Conservation (phyloP, 2,113 vertebrate genomes). For the Megaceryle maxima region DNA sequence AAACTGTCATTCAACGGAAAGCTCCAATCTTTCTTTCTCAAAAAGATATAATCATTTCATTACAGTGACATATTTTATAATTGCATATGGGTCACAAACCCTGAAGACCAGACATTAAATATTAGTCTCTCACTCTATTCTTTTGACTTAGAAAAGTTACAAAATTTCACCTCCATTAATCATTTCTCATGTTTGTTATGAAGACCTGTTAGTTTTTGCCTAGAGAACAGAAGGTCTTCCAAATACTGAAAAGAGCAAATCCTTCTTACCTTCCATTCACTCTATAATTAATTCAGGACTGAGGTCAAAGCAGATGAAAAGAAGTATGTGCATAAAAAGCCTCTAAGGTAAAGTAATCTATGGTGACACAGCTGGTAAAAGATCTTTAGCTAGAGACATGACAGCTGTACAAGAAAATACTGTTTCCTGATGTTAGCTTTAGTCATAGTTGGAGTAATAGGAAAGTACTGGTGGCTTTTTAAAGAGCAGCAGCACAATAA, state of each 20-base stretch:
- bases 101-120: background rate
- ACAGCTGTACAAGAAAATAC: background rate
- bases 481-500: background rate
- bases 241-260: background rate
- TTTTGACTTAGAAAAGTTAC: background rate
- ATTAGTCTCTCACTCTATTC: background rate
- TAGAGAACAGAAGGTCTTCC: background rate
- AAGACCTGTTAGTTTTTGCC: background rate
- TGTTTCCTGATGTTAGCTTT: background rate
- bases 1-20: background rate
- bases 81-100: background rate
- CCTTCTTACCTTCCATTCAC: background rate
- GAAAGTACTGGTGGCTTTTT: background rate
- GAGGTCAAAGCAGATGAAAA: background rate
- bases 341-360: background rate
- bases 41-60: background rate
- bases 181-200: background rate
- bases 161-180: background rate
- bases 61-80: background rate
- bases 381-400: background rate
- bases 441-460: background rate
- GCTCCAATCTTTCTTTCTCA: background rate
- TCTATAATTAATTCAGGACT: background rate
- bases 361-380: background rate
- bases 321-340: background rate